A percentile compares a stretch with the other conserved stretches of the same genome.
Conservation (phyloP, 2,888 invertebrate species). For the Ashinkailepas kermadecensis region DNA sequence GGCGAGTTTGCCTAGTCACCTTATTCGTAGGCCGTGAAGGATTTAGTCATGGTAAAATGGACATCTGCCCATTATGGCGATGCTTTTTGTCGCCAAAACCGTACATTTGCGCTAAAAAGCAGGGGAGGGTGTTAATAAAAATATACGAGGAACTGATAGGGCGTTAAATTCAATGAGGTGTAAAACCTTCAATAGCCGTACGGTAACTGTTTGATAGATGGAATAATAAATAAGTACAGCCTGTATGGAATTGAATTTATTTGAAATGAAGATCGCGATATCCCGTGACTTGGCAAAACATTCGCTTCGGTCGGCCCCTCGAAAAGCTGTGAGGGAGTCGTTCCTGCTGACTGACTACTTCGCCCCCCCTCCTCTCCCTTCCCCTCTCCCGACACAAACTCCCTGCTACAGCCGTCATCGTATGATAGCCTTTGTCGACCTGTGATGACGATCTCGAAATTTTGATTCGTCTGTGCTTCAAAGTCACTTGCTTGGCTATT, state of each 20-base stretch:
- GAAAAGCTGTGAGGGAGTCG: too few relatives aligned
- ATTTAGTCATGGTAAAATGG: slow-evolving; percentile 9
- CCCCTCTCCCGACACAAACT: too few relatives aligned
- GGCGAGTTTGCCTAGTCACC: not conserved
- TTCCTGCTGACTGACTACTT: too few relatives aligned
- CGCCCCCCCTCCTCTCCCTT: too few relatives aligned
- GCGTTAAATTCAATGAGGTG: slow-evolving; percentile 7
- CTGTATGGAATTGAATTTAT: not conserved
- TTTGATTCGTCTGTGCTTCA: too few relatives aligned
- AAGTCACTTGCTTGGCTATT: too few relatives aligned
- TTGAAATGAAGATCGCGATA: too few relatives aligned
- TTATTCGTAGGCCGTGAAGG: not conserved
- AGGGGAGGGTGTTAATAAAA: not conserved
- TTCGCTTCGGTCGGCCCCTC: too few relatives aligned
- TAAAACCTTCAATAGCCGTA: not conserved
- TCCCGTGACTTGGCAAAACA: too few relatives aligned
- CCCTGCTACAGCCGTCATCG: too few relatives aligned
- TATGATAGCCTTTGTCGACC: too few relatives aligned
- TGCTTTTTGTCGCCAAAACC: slow-evolving; percentile 6
- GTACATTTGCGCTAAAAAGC: not conserved
- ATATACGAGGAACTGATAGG: not conserved
- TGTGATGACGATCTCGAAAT: too few relatives aligned
- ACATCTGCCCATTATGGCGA: not conserved
- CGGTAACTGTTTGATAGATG: not conserved
- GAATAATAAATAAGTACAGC: not conserved